Evolutionary conservation across 2,113 vertebrate species (phyloP).

Genomic region (Sialia sialis): DNA sequence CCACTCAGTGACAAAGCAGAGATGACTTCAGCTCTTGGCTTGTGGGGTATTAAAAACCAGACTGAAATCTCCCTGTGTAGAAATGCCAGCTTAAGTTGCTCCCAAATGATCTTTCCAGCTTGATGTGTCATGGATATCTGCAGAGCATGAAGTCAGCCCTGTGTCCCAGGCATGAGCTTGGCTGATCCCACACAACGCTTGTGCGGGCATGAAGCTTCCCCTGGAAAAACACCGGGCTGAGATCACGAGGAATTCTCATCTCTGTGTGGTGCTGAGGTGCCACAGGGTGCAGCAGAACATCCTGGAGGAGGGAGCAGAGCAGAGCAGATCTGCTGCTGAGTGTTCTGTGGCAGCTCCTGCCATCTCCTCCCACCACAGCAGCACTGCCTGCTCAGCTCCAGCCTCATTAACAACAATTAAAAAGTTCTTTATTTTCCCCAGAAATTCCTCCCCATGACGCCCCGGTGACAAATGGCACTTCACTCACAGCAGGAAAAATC

Average conservation of each 20-base stretch:
- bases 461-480: not conserved
- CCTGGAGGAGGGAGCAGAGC: not conserved
- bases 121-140: not conserved
- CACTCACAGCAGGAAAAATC: not conserved
- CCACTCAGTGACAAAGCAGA: not conserved
- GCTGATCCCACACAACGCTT: not conserved
- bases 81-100: not conserved
- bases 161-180: not conserved
- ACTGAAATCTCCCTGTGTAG: not conserved
- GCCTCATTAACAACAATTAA: not conserved
- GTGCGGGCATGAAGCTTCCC: not conserved
- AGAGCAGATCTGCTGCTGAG: not conserved
- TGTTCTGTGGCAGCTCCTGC: not conserved
- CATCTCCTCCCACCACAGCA: not conserved
- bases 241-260: not conserved
- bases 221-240: not conserved
- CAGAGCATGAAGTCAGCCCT: not conserved
- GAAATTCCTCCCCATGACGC: not conserved
- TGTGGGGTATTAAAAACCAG: not conserved
- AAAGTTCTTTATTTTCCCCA: not conserved
- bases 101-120: not conserved
- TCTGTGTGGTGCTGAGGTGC: not conserved
- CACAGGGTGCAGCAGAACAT: not conserved
- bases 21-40: constrained; percentile 1
- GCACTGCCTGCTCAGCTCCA: not conserved